Base-by-base conservation (phyloP, 2,888 invertebrate genomes). In the Epinotia demarniana region DNA sequence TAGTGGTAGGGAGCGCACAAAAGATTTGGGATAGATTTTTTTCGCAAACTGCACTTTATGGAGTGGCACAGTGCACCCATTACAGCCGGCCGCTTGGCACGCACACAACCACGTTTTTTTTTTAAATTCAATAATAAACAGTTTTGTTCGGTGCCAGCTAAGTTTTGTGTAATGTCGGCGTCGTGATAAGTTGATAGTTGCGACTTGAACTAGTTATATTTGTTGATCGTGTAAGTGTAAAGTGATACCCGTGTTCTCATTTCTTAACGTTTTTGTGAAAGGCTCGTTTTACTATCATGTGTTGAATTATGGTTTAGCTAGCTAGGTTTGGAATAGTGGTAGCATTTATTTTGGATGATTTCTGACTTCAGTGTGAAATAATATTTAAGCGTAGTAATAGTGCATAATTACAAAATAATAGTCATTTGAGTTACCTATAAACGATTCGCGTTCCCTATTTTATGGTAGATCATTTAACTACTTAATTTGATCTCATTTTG, bases 21-120 rank as follows among this genome's bases (percentile, higher is more conserved):
- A 91, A 89, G 90, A 92, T 93, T 92, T 89, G 91, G 91, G 90
- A 88, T 89, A 85, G 84, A 87, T 91, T 90, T 90, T 93, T 94
- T 94, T 93, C 88, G 93, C 93, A 89, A 93, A 92, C 87, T 92
- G 91, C 90, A 91, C 86, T 90, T 86, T 82, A 88, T 83, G 87
- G 86, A 88, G 83, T 85, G 85, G 79, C 77, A 72, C 83, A 88
- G 86, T 90, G 88, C 89, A 90, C 84, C 84, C 85, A 83, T 80
- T 85, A 86, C 84, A 83, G 80, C 78, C 80, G 77, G 43, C 69
- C 78, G 75, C 55, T 62, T 62, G 75, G 73, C 77, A 79, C 76
- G 77, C 79, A 77, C 67, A 60, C 60, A 77, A 61, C 13, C 53
- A 70, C 78, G 80, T 73, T 74, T 78, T 77, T 79, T 80, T 78